A percentile compares a stretch with the other conserved stretches of the same genome.
Conservation (phyloP, 2,888 invertebrate genomes). For the Ceriagrion tenellum region DNA sequence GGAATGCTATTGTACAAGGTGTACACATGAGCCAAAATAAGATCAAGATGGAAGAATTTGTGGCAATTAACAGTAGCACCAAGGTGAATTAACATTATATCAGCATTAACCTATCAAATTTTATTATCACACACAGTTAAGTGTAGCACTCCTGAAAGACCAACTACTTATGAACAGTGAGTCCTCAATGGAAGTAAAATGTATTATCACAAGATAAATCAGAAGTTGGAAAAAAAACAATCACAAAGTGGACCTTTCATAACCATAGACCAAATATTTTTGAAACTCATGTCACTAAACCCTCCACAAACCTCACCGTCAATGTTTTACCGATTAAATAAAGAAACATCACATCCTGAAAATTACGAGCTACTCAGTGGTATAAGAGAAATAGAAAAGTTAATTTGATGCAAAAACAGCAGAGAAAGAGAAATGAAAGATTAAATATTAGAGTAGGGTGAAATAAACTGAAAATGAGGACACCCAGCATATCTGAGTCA, state of each 20-base stretch:
- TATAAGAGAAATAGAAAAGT: too few species aligned
- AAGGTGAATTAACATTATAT: constrained; percentile 13
- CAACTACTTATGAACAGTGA: neutral
- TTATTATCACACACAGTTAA: neutral
- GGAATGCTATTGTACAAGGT: constrained; percentile 27
- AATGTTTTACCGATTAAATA: neutral
- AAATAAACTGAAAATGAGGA: neutral
- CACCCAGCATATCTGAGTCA: neutral
- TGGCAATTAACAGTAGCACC: neutral
- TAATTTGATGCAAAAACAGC: too few species aligned
- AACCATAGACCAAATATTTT: neutral
- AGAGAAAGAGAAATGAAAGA: too few species aligned
- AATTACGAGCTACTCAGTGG: neutral
- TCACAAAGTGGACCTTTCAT: neutral
- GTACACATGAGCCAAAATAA: constrained; percentile 8
- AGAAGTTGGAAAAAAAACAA: neutral
- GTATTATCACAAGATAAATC: neutral
- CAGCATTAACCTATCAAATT: neutral
- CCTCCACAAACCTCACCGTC: neutral
- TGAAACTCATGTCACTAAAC: neutral
- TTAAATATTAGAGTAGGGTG: too few species aligned
- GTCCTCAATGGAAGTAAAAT: neutral
- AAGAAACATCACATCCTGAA: neutral
- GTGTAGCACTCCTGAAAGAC: neutral
- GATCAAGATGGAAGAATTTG: neutral